Base-by-base conservation (phyloP, 2,888 invertebrate species). In the Hyalella azteca region DNA sequence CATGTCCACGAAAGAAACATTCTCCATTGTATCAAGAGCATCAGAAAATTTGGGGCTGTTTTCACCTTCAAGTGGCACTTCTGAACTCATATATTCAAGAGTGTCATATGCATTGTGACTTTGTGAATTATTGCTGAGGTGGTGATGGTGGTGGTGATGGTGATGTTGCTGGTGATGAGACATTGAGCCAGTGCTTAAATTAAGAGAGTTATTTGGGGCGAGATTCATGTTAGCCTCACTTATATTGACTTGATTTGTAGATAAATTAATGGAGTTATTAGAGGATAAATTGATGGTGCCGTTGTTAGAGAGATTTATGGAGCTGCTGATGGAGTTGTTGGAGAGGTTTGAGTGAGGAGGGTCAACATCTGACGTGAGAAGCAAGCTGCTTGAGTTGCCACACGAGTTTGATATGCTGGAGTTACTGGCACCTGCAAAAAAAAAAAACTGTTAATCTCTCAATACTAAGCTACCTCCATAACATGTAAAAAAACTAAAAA, bases 1-100 rank as follows among this genome's bases (percentile, higher is more conserved):
- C 81, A 83, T 81, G 22, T 83, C 83, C 7, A 83, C 83, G 73
- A 81, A 83, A 39, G 80, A 66, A 73, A 81, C 81, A 66, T 81
- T 80, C 32, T 81, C 79, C 60, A 83, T 81, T 36, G 81, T 48
- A 9, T 80, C 83, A 26, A 83, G 73, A 29, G 80, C 40, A 60
- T 83, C 83, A 15, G 77, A 36, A 75, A 83, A 83, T 77, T 83
- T 83, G 4, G 59, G 73, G 49, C 78, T 80, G 19, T 79, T 73
- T 54, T 81, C 83, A 41, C 81, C 83, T 48, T 60, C 80, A 15
- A 81, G 73, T 19, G 81, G 79, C 19, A 77, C 79, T 41, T 81
- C 78, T 29, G 81, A 79, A 2, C 76, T 73, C 11, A 82, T 80
- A 40, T 82, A 81, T 32, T 80, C 80, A 29, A 82, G 73, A 36